phyloP scores from a whole-genome alignment of 2,888 invertebrate species.

The Psylliodes chrysocephalus region DNA sequence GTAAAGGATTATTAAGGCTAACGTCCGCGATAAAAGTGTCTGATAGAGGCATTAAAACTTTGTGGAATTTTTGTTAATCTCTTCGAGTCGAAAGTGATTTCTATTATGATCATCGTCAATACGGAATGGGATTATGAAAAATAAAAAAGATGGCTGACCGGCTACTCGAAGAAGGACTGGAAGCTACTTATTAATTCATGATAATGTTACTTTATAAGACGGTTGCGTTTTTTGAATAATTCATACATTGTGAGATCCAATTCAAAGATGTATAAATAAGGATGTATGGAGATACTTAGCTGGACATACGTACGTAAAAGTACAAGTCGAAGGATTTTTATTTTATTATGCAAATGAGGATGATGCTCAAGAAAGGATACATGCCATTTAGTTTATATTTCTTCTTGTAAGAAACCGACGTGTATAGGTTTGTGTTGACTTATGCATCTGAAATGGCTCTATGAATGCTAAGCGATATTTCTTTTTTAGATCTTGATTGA shows the following conservation, averaged over 20 bases:
- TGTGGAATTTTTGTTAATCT: conserved; percentile 29
- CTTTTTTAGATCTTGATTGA: no score
- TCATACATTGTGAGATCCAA: conserved; percentile 46
- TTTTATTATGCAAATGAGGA: conserved; percentile 37
- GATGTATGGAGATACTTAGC: conserved; percentile 35
- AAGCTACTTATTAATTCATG: conserved; percentile 43
- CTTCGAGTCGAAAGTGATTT: conserved; percentile 35
- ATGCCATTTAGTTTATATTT: conserved; percentile 19
- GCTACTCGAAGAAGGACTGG: conserved; percentile 21
- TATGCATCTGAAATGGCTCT: neutral
- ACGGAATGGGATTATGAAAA: conserved; percentile 40
- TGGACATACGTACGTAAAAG: conserved; percentile 30
- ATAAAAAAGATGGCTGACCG: conserved; percentile 27
- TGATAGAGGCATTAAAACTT: conserved; percentile 31
- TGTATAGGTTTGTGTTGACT: conserved; percentile 6
- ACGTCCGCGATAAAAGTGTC: conserved; percentile 24
- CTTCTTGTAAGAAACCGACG: conserved; percentile 7
- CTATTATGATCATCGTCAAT: conserved; percentile 40
- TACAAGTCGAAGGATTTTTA: conserved; percentile 35
- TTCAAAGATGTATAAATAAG: conserved; percentile 43
- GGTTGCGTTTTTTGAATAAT: conserved; percentile 46
- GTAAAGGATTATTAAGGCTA: conserved; percentile 21
- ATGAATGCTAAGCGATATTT: neutral
- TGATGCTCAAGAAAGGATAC: conserved; percentile 24
- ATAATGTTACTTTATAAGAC: conserved; percentile 37